A percentile compares a stretch with the other conserved stretches of the same genome.
phyloP scores from a whole-genome alignment of 2,797 vertebrate species.

The Gephyroberyx darwinii region DNA sequence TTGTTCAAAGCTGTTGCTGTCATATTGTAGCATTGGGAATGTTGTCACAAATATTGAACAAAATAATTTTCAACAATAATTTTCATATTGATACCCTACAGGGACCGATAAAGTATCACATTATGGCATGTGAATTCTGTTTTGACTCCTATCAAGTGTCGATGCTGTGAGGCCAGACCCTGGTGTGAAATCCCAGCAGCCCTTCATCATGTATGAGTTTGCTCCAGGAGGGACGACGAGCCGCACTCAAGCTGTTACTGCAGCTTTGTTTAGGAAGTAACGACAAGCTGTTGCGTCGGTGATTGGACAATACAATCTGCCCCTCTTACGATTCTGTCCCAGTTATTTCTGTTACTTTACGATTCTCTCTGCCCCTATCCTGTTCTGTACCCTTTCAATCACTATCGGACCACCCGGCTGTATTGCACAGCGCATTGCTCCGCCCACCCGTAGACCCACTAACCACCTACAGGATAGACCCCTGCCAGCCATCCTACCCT shows the following conservation, averaged over 20 bases:
- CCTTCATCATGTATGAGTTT: background rate
- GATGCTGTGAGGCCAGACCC: slow-evolving; percentile 1
- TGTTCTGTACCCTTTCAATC: slow-evolving; percentile 14
- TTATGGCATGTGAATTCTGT: background rate
- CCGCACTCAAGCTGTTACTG: background rate
- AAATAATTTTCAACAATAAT: background rate
- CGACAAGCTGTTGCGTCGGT: slow-evolving; percentile 4
- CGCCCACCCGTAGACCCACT: background rate
- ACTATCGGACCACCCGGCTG: slow-evolving; percentile 7
- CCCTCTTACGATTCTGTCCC: background rate
- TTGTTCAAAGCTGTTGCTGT: no score
- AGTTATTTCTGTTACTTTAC: background rate
- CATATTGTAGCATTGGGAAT: background rate
- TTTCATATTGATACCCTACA: background rate
- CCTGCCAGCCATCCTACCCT: slow-evolving; percentile 35
- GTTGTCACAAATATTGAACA: background rate
- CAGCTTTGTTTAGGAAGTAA: slow-evolving; percentile 4
- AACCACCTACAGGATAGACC: slow-evolving; percentile 59
- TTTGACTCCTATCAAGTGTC: background rate
- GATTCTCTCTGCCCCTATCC: background rate
- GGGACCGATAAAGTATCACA: no score
- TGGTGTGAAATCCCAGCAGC: slow-evolving; percentile 28
- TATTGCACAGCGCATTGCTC: background rate
- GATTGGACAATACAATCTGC: background rate
- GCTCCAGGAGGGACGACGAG: background rate